A percentile compares a stretch with the other conserved stretches of the same genome.
phyloP scores from a whole-genome alignment of 2,113 vertebrate genomes.

The Hoplias malabaricus region DNA sequence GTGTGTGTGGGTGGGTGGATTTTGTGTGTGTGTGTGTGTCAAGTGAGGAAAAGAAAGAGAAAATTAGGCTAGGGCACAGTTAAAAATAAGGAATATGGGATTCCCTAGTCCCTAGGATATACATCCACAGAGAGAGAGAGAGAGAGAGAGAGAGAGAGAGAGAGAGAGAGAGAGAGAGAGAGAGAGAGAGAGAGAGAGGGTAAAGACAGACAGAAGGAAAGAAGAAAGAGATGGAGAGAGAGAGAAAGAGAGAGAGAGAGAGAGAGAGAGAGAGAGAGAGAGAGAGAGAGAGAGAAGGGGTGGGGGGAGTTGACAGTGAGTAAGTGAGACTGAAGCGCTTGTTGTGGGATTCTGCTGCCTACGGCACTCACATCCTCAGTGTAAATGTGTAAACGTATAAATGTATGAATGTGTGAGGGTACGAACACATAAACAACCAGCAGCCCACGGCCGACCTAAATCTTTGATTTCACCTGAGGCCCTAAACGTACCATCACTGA shows the following conservation, averaged over 20 bases:
- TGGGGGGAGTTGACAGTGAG: constrained; percentile 9
- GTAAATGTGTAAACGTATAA: background rate
- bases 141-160: too few species aligned
- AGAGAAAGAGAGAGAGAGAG: background rate
- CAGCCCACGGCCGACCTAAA: constrained; percentile 62
- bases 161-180: too few species aligned
- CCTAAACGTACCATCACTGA: constrained; percentile 44
- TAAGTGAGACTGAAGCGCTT: constrained; percentile 20
- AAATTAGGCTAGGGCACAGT: too few species aligned
- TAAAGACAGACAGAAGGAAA: too few species aligned
- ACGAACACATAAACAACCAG: constrained; percentile 40
- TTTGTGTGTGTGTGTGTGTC: background rate
- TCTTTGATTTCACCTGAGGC: constrained; percentile 61
- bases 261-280: constrained; percentile 17
- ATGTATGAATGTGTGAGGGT: constrained; percentile 38
- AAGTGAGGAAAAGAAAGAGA: too few species aligned
- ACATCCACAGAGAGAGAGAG: too few species aligned
- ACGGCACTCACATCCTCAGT: constrained; percentile 40
- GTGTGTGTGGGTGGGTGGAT: too few species aligned
- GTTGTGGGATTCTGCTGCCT: constrained; percentile 33
- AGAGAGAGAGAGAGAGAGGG: too few species aligned
- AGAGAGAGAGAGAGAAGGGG: background rate
- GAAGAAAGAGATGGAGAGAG: background rate
- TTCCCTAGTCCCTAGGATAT: too few species aligned
- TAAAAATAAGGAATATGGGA: too few species aligned